phyloP scores from a whole-genome alignment of 1,140 invertebrate species.

The Cepaea nemoralis region DNA sequence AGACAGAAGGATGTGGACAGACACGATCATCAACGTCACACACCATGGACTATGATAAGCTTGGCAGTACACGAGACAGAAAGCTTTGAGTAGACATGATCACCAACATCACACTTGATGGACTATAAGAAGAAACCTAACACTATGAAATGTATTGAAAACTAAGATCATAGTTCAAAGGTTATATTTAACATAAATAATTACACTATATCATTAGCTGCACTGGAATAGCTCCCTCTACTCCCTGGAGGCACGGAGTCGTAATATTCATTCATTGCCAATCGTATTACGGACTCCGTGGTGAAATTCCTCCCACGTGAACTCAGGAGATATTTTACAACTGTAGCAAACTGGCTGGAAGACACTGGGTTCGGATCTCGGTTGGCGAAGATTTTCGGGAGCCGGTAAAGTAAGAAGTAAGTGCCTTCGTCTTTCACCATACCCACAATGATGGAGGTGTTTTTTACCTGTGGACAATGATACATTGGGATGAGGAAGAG shows the following conservation, averaged over 20 bases:
- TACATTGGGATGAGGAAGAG: no score
- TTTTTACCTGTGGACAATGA: slow-evolving; percentile 17
- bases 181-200: no score
- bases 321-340: background rate
- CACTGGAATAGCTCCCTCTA: background rate
- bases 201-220: background rate
- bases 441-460: background rate
- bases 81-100: no score
- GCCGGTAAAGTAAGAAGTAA: background rate
- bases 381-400: background rate
- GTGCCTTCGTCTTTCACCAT: slow-evolving; percentile 15
- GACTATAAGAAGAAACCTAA: no score
- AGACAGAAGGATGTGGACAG: no score
- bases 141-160: no score
- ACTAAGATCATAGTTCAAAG: no score
- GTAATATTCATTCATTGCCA: background rate
- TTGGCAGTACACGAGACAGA: no score
- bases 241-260: background rate
- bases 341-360: background rate
- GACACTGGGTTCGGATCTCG: background rate
- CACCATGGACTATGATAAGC: no score
- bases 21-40: no score
- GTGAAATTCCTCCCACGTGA: background rate
- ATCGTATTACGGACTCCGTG: background rate
- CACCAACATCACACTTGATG: no score